Evolutionary conservation across 1,140 invertebrate genomes (phyloP).

Genomic region (Drosophila navojoa): DNA sequence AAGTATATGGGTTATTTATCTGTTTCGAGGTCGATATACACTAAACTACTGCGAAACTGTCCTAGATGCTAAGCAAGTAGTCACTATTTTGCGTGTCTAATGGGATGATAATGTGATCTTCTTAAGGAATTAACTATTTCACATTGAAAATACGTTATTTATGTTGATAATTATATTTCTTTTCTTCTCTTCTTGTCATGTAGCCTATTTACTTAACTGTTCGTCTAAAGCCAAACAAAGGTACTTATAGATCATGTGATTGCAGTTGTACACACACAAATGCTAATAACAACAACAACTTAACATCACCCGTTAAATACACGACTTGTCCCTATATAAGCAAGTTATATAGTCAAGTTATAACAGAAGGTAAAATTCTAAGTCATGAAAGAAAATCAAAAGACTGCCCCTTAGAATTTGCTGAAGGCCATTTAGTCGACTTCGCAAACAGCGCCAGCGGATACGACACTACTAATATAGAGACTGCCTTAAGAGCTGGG

Average conservation of each 20-base stretch:
- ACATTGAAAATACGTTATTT: neutral
- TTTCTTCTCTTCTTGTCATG: slow-evolving; percentile 83
- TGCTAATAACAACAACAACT: slow-evolving; percentile 65
- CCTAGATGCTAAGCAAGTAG: too few species aligned
- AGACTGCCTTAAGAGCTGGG: slow-evolving; percentile 28
- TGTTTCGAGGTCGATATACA: too few species aligned
- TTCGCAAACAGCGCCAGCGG: neutral
- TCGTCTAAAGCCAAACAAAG: slow-evolving; percentile 89
- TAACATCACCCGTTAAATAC: slow-evolving; percentile 79
- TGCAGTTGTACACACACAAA: slow-evolving; percentile 83
- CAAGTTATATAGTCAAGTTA: slow-evolving; percentile 53
- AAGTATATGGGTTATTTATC: too few species aligned
- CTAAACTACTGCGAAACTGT: too few species aligned
- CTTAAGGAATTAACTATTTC: neutral
- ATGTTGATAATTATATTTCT: slow-evolving; percentile 49
- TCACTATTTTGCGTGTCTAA: too few species aligned
- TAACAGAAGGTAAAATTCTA: slow-evolving; percentile 43
- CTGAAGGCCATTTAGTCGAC: neutral
- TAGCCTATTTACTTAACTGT: slow-evolving; percentile 93
- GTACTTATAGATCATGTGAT: slow-evolving; percentile 90
- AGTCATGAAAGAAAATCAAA: slow-evolving; percentile 24
- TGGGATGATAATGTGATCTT: too few species aligned
- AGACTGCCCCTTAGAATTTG: slow-evolving; percentile 8
- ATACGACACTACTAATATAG: neutral
- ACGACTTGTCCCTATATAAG: slow-evolving; percentile 66